Base-by-base conservation (phyloP, 2,888 invertebrate species). In the Hirtodrosophila alboralis region DNA sequence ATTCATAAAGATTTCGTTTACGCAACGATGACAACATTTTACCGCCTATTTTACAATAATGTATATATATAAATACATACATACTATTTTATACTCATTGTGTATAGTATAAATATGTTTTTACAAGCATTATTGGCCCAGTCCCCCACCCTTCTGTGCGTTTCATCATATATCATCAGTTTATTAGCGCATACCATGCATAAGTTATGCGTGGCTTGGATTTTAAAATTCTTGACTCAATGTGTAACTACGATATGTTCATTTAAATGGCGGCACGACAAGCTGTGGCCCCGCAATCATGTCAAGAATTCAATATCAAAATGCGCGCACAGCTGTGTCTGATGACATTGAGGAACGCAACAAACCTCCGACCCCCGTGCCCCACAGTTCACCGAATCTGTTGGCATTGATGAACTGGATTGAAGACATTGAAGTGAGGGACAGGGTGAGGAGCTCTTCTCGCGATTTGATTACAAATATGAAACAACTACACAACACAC, bases 241-340 rank as follows among this genome's bases (percentile, higher is more conserved):
- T 41, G 52, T 41, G 45, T 48, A 71, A 62, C 67, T 59, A 40
- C 54, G 66, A 73, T 75, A 71, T 67, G 60, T 75, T 63, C 71
- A 74, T 74, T 74, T 76, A 61, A 72, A 74, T 68, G 52, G 45
- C 68, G 53, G 44, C 58, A 61, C 41, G 40, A 47, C 83, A 84
- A 79, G 83, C 79, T 79, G 79, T 81, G 85, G 44, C 68, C 59
- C 33, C 59, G 75, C 79, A 84, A 84, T 85, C 80, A 83, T 81
- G 86, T 76, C 76, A 85, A 83, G 79, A 81, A 86, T 81, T 86
- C 85, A 83, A 79, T 85, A 83, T 83, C 74, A 85, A 75, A 80
- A 76, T 65, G 48, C 66, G 68, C 62, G 65, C 61, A 63, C 84
- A 85, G 87, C 80, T 85, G 84, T 64, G 74, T 54, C 74, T 85